Evolutionary conservation across 2,888 invertebrate species (phyloP), one percentile per base, ranked within the genome.

Genomic region (Leucophenga montana): DNA sequence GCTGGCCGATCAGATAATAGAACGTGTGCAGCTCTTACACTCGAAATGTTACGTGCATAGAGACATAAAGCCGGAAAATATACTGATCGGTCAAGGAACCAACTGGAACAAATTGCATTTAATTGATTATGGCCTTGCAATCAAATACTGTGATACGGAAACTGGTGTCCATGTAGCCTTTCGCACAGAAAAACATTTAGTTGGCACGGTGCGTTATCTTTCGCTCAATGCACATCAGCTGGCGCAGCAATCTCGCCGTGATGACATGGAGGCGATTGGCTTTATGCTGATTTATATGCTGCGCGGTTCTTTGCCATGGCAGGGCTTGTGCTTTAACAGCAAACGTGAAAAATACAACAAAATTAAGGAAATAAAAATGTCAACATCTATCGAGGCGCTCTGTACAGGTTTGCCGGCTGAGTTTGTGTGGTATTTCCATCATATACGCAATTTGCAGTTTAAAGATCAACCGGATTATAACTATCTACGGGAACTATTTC

Each of bases 221-320:
- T 98, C 98, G 76, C 99, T 99, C 88, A 99, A 99, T 91, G 99
- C 99, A 78, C 99, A 99, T 91, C 92, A 99, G 87, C 99, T 99
- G 82, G 98, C 98, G 89, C 98, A 99, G 90, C 98, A 98, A 89
- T 97, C 98, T 85, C 94, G 99, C 79, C 93, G 99, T 78, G 99
- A 99, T 90, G 99, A 99, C 89, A 97, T 99, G 96, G 99, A 99
- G 90, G 98, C 98, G 14, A 92, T 99, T 77, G 99, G 99, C 79
- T 99, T 99, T 89, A 99, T 99, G 77, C 94, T 99, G 87, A 99
- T 99, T 98, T 99, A 99, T 91, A 99, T 96, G 91, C 98, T 95
- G 90, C 92, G 95, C 78, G 97, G 97, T 73, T 94, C 95, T 73
- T 90, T 99, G 85, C 98, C 98, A 1, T 99, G 98, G 98, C 98